Evolutionary conservation across 2,113 vertebrate species (phyloP), one percentile per base, ranked within the genome.

Genomic region (Copsychus sechellarum): DNA sequence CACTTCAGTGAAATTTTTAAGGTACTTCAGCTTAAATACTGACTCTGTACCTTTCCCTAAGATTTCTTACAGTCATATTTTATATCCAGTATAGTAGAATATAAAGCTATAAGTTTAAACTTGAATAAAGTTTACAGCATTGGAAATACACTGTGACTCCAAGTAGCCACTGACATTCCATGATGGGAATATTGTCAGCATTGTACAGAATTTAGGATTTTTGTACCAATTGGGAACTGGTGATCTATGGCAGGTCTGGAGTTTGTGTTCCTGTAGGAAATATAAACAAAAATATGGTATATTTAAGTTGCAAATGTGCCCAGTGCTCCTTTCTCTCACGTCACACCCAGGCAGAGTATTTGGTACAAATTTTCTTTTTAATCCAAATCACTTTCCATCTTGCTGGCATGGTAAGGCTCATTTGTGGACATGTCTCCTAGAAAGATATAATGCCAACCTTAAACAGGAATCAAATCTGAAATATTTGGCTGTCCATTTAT

Each of bases 301-400:
- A 58, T 88, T 95, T 93, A 82, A 91, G 84, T 73, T 82, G 90
- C 94, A 95, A 90, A 97, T 95, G 96, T 83, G 92, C 95, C 90
- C 61, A 85, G 54, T 54, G 29, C 47, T 91, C 85, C 92, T 56
- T 89, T 56, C 48, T 61, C 20, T 76, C 58, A 64, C 2, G 6
- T 54, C 6, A 8, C 60, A 79, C 33, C 38, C 71, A 77, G 34
- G 29, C 6, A 58, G 62, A 20, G n/a, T 58, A 83, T 70, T 29
- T 54, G 66, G 65, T 57, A 82, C 8, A 82, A 50, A 86, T 29
- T 62, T 84, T 38, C 6, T 58, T 40, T 85, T 77, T 54, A 76
- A 90, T 28, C 16, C 28, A 40, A 85, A 65, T 7, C 16, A 72
- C 38, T 6, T 85, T 82, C 24, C 42, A 36, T 31, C 29, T 38